Base-by-base conservation (phyloP, 2,888 invertebrate genomes). In the Drosophila nr. perissopoda region DNA sequence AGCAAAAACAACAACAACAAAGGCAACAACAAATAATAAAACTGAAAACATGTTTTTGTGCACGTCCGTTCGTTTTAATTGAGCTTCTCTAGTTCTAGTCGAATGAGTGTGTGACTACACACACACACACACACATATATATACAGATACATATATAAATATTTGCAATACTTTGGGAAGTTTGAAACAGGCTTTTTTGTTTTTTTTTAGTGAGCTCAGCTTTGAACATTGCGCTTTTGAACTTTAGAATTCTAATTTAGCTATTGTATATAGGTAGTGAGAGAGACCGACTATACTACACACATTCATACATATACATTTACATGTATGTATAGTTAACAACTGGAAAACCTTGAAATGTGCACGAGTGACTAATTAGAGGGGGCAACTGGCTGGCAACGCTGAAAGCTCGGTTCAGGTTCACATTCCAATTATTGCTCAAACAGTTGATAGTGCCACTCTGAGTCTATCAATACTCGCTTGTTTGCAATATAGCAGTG, bases 311-410 rank as follows among this genome's bases (percentile, higher is more conserved):
- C 16, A 34, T 33, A 33, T 33, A 16, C 4, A 33, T 49, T 18
- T 4, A 31, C 25, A 21, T 18, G 11, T 18, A 31, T 18, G 10
- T 31, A 53, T 72, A 72, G 53, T 73, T 71, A 76, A 78, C 70
- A 78, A 89, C 78, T 82, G 74, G 80, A 90, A 84, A 87, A 90
- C 87, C 87, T 87, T 87, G 87, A 89, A 83, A 78, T 77, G 72
- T 65, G 74, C 87, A 90, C 90, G 78, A 77, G 75, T 88, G 87
- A 73, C 87, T 89, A 90, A 89, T 90, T 87, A 74, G 83, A 83
- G 62, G 73, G 53, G 61, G 57, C 70, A 45, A 45, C 33, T 73
- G 16, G 45, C 45, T 36, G 49, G 16, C 48, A 45, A 48, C 31
- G 40, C 61, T 57, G 53, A 31, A 51, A 60, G 51, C 66, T 73